Evolutionary conservation across 2,797 vertebrate species (phyloP), one percentile per base, ranked within the genome.

Genomic region (Acanthornis magna): DNA sequence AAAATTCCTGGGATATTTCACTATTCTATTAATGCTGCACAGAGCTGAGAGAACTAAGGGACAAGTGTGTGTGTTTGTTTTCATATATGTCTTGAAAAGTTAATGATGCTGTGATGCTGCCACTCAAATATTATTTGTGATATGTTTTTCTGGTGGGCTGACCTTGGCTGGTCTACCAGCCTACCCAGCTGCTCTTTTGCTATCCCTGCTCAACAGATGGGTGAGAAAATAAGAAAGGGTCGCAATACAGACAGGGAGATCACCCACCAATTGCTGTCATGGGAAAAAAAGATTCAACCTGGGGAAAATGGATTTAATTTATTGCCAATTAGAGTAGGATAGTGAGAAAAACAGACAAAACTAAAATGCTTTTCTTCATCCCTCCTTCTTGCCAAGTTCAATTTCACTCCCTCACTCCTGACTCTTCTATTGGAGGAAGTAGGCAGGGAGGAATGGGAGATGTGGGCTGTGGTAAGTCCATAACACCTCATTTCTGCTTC

Each of bases 1-100:
- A 95, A 78, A 90, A 89, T 94, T 92, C 79, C 34, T 91, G 7
- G 29, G 57, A 43, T 89, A 61, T 83, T 92, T 91, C 53, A 40
- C 53, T 66, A 20, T 63, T 70, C 50, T 57, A 30, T 71, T 76
- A 5, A 5, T 60, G 62, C 42, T 70, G 20, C 62, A 42, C 2
- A 81, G 43, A 78, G 17, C 43, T 75, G 30, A 48, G 58, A 58
- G 57, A 85, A 43, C 9, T 32, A 58, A 75, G 30, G 40, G 20
- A 10, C 2, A 8, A 42, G 21, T 2, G 30, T 11, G 16, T 25
- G 9, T 50, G 22, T 48, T 51, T 68, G 30, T 71, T 72, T 60
- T 51, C 68, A 10, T 20, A 14, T 8, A 38, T 30, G 34, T 60
- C 76, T 94, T 57, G 65, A 81, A 86, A 86, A 86, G 9, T 25